Evolutionary conservation across 2,888 invertebrate species (phyloP), one percentile per base, ranked within the genome.

Genomic region (Lapara coniferarum): DNA sequence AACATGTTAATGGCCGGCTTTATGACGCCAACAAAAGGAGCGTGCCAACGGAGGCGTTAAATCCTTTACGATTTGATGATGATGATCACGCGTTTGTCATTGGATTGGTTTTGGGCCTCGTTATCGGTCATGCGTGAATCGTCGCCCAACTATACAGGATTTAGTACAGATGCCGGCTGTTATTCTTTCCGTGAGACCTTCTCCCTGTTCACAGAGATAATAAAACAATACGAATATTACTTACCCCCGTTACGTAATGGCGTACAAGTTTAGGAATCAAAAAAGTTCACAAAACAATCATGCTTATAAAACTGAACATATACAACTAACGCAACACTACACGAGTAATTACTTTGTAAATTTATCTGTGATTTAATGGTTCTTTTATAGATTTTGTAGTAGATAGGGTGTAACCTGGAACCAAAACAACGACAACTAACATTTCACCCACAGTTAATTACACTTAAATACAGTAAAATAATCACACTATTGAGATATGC

Each of bases 1-100:
- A 93, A 93, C 92, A 93, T 90, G 89, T 89, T 93, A 92, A 93
- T 93, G 93, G 92, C 83, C 90, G 89, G 91, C 91, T 90, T 93
- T 93, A 91, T 92, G 86, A 82, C 83, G 78, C 86, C 89, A 91
- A 93, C 93, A 93, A 93, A 93, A 89, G 92, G 88, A 93, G 91
- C 89, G 91, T 91, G 94, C 91, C 88, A 93, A 93, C 90, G 84
- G 90, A 93, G 91, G 93, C 94, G 94, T 94, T 93, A 94, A 94
- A 94, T 94, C 94, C 94, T 91, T 93, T 90, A 92, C 92, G 91
- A 93, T 91, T 91, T 89, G 88, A 90, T 89, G 91, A 87, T 86
- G 86, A 90, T 89, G 87, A 88, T 90, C 87, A 85, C 88, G 88
- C 87, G 89, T 90, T 91, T 92, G 92, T 92, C 92, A 89, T 87